Percentiles rank a stretch among this genome's conserved stretches.
phyloP scores from a whole-genome alignment of 2,797 vertebrate genomes.

The Hapalemur alaotrensis region DNA sequence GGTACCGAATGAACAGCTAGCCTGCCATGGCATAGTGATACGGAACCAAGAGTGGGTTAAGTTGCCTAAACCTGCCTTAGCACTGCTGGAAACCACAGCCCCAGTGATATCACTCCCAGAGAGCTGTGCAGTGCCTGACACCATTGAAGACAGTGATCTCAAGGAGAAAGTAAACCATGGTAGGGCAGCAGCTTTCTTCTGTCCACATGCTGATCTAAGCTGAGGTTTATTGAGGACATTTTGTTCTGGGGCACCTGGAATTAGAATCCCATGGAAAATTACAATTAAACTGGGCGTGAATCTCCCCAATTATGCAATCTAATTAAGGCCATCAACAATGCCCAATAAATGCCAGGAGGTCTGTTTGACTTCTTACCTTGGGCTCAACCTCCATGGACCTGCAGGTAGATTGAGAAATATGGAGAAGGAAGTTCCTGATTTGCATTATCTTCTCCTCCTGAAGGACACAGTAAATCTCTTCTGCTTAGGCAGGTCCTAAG shows the following conservation, averaged over 20 bases:
- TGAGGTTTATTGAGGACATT: not conserved
- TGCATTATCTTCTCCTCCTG: not conserved
- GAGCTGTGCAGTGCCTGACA: not conserved
- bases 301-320: not conserved
- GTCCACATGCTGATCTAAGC: not conserved
- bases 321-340: not conserved
- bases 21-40: too few relatives aligned
- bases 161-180: not conserved
- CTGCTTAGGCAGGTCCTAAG: not conserved
- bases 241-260: not conserved
- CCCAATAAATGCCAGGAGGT: not conserved
- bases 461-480: not conserved
- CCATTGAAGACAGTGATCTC: not conserved
- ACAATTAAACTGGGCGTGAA: not conserved
- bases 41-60: not conserved
- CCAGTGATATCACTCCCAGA: not conserved
- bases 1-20: not conserved
- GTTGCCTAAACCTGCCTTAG: not conserved
- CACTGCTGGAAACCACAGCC: not conserved
- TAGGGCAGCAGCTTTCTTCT: not conserved
- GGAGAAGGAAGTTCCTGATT: not conserved
- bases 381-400: not conserved
- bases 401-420: not conserved
- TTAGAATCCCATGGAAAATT: not conserved
- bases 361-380: not conserved